Base-by-base conservation (phyloP, 2,113 vertebrate species). In the Cinclus mexicanus region DNA sequence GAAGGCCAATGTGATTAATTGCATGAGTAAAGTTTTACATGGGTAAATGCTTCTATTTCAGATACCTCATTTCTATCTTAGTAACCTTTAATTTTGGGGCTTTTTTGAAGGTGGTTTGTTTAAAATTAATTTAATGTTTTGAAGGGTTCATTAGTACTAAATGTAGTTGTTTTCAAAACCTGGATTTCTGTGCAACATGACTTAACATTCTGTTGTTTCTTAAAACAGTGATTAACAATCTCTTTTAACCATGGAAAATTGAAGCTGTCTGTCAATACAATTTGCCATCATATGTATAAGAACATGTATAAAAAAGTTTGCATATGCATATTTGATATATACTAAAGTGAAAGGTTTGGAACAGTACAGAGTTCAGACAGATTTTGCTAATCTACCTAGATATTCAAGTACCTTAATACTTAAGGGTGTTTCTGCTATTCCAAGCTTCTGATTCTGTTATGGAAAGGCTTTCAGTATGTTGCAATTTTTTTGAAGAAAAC, bases 71-170 rank as follows among this genome's bases (percentile, higher is more conserved):
- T 10, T 14, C 16, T 59, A 9, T 69, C 14, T 77, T 57, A 50
- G 9, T 44, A 83, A 16, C 7, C 4, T 3, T 56, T 59, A 71
- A 22, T 22, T 76, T 67, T 7, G 3, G 4, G 10, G 4, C 0
- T 0, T 67, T 63, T 52, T 68, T 41, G 6, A 19, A 41, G 4
- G 12, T 9, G 0, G 2, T 44, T 68, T 59, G 8, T 52, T 84
- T 82, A 59, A 92, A 83, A 81, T n/a, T 78, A 71, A 52, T 56
- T 64, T 2, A 17, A 21, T 55, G 2, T 46, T 31, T 50, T 10
- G 14, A 63, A 10, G 10, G 1, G 1, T 47, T 10, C 39, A 5
- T 37, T 41, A 2, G 3, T 44, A n/a, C 33, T 41, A 78, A 63
- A 53, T 42, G 29, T 13, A 77, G 47, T 31, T 47, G 26, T 49